Conservation (phyloP, 2,113 vertebrate genomes). For the Maylandia zebra region DNA sequence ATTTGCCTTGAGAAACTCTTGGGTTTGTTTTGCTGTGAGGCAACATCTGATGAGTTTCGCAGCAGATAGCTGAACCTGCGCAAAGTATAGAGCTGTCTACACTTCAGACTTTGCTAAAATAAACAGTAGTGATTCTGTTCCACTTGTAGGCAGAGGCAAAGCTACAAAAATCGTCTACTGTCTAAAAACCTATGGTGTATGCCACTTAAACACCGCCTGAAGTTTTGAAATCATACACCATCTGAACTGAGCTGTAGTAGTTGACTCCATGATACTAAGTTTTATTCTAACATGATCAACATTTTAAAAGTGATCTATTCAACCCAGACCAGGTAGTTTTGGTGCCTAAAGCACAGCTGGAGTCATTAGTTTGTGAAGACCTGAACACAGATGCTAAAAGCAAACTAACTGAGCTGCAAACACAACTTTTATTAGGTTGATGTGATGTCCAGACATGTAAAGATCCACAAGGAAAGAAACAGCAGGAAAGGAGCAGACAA, state of each 20-base stretch:
- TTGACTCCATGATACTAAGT: neutral
- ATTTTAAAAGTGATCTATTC: neutral
- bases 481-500: neutral
- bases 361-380: neutral
- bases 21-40: neutral
- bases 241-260: rapidly evolving
- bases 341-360: neutral
- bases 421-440: neutral
- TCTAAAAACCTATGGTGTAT: neutral
- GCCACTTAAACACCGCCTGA: neutral
- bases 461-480: neutral
- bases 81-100: neutral
- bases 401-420: neutral
- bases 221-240: rapidly evolving
- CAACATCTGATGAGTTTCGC: rapidly evolving
- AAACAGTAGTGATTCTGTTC: neutral
- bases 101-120: neutral
- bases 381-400: neutral
- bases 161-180: neutral
- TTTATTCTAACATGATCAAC: neutral
- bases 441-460: neutral
- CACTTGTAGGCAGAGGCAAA: neutral
- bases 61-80: neutral
- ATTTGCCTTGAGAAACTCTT: neutral
- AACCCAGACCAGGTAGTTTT: neutral